These are phyloP conservation scores for Goniozus legneri DNA, from an alignment of 1,140 invertebrate genomes.

Conservation along the genomic window DNA sequence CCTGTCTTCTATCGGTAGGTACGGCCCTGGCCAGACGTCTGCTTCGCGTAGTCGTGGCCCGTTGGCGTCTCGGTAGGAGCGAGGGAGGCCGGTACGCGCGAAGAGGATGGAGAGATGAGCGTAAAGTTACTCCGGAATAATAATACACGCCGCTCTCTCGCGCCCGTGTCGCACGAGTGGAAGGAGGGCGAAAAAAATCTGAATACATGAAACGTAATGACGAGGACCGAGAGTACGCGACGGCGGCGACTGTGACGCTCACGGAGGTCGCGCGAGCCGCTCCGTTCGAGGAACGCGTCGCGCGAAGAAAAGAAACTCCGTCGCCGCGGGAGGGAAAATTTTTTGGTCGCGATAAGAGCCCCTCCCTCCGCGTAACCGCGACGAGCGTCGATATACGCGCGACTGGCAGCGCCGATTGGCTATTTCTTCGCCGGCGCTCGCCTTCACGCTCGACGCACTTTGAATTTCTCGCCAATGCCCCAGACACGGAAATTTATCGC, in stretches of 20 bases:
- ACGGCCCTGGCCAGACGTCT: too few relatives aligned
- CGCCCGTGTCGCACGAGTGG: constrained; percentile 12
- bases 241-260: constrained; percentile 20
- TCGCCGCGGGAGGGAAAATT: not conserved
- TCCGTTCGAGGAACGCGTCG: too few relatives aligned
- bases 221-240: constrained; percentile 37
- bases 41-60: constrained; percentile 22
- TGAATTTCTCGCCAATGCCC: too few relatives aligned
- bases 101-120: constrained; percentile 27
- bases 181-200: constrained; percentile 48
- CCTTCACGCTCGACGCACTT: too few relatives aligned
- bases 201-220: constrained; percentile 56
- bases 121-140: constrained; percentile 55
- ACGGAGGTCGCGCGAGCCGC: constrained; percentile 8
- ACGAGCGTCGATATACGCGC: not conserved
- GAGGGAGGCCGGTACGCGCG: constrained; percentile 5
- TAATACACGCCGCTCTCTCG: constrained; percentile 42
- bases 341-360: constrained; percentile 11
- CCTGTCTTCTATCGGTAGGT: too few relatives aligned
- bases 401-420: not conserved
- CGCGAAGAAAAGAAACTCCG: too few relatives aligned
- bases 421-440: too few relatives aligned
- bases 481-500: too few relatives aligned
- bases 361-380: not conserved
- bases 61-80: constrained; percentile 20